phyloP scores from a whole-genome alignment of 2,888 invertebrate species.

The Hirtodrosophila trivittata region DNA sequence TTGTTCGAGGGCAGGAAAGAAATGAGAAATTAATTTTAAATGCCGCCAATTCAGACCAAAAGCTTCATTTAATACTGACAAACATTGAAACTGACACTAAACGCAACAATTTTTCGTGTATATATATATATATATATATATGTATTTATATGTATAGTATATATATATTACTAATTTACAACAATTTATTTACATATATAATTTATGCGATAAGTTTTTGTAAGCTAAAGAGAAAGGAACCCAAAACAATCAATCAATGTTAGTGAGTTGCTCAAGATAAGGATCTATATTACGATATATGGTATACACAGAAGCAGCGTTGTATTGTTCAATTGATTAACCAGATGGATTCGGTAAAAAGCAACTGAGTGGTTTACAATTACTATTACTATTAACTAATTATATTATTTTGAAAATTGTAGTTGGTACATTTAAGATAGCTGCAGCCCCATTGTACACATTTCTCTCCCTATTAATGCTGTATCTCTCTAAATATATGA shows the following conservation, averaged over 20 bases:
- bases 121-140: constrained; percentile 48
- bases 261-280: constrained; percentile 68
- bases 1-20: constrained; percentile 26
- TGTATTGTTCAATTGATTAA: constrained; percentile 30
- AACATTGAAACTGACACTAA: constrained; percentile 55
- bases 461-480: constrained; percentile 3
- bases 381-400: constrained; percentile 52
- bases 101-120: constrained; percentile 78
- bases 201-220: constrained; percentile 71
- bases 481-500: constrained; percentile 10
- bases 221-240: constrained; percentile 56
- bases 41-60: constrained; percentile 25
- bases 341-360: constrained; percentile 12
- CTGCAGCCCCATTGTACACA: constrained; percentile 23
- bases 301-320: constrained; percentile 17
- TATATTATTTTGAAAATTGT: constrained; percentile 43
- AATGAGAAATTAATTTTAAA: neutral
- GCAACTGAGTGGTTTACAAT: constrained; percentile 48
- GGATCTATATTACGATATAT: constrained; percentile 46
- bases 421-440: constrained; percentile 31
- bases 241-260: constrained; percentile 79
- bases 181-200: constrained; percentile 77
- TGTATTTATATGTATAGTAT: constrained; percentile 35
- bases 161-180: constrained; percentile 65
- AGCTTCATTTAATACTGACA: constrained; percentile 33